Evolutionary conservation across 2,797 vertebrate species (phyloP).

Genomic region (Sus cebifrons): DNA sequence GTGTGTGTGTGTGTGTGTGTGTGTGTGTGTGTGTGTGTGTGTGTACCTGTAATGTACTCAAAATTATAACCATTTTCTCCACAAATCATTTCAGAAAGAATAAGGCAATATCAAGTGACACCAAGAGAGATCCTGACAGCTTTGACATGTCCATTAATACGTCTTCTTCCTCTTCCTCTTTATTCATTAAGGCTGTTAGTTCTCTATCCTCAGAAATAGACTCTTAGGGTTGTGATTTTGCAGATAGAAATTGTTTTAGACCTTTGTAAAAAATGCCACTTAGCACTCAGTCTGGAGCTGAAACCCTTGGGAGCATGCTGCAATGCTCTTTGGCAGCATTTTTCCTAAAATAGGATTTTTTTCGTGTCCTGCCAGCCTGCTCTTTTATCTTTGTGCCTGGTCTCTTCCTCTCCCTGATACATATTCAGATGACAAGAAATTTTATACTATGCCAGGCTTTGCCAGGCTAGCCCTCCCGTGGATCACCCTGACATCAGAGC

Average conservation of each 20-base stretch:
- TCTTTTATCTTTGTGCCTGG: background rate
- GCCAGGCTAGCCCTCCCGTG: background rate
- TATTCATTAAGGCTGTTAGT: background rate
- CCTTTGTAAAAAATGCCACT: background rate
- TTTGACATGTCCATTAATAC: background rate
- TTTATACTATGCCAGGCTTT: conserved; percentile 2
- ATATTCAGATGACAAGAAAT: background rate
- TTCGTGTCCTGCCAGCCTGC: background rate
- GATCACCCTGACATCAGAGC: conserved; percentile 49
- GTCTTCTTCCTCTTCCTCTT: background rate
- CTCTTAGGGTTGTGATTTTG: background rate
- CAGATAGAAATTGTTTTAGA: background rate
- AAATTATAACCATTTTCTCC: background rate
- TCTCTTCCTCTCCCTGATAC: background rate
- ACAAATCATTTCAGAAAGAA: background rate
- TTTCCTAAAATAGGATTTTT: conserved; percentile 12
- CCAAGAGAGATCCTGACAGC: background rate
- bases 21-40: background rate
- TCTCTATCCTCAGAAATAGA: background rate
- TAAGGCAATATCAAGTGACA: background rate
- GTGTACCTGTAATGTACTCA: background rate
- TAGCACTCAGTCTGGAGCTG: background rate
- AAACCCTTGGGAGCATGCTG: background rate
- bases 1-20: too few relatives aligned
- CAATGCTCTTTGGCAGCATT: background rate